A percentile compares a stretch with the other conserved stretches of the same genome.
These are phyloP conservation scores for Parotocinclus haroldoi DNA, from an alignment of 2,797 vertebrate genomes.

Conservation along the genomic window DNA sequence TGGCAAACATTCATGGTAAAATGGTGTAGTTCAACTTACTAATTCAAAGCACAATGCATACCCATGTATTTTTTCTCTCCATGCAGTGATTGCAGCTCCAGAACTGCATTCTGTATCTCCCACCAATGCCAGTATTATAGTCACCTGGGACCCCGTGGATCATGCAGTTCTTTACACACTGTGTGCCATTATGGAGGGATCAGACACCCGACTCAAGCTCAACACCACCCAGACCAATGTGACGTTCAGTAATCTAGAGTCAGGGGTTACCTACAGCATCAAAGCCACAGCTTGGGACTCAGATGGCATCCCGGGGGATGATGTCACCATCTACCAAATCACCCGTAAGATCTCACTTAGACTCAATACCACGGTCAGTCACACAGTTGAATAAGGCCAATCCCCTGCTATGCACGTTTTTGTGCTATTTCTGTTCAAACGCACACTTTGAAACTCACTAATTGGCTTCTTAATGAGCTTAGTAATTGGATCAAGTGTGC, in stretches of 20 bases:
- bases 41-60: too few relatives aligned
- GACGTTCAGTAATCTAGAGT: constrained; percentile 70
- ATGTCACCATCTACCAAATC: constrained; percentile 78
- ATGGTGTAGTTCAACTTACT: too few relatives aligned
- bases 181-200: constrained; percentile 74
- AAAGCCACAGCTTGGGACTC: constrained; percentile 81
- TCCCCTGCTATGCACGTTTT: too few relatives aligned
- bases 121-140: constrained; percentile 68
- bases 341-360: constrained; percentile 81
- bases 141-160: constrained; percentile 76
- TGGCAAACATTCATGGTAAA: too few relatives aligned
- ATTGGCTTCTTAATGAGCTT: too few relatives aligned
- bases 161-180: constrained; percentile 78
- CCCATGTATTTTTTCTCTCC: neutral
- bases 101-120: constrained; percentile 71
- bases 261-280: constrained; percentile 82
- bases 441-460: too few relatives aligned
- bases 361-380: too few relatives aligned
- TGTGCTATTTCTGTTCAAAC: too few relatives aligned
- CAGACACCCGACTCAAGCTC: constrained; percentile 69
- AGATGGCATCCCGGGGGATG: constrained; percentile 78
- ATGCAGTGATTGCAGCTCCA: constrained; percentile 77
- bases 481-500: too few relatives aligned
- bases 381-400: too few relatives aligned
- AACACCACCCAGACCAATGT: constrained; percentile 75